Evolutionary conservation across 2,888 invertebrate genomes (phyloP), one percentile per base, ranked within the genome.

Genomic region (Blomia tropicalis): DNA sequence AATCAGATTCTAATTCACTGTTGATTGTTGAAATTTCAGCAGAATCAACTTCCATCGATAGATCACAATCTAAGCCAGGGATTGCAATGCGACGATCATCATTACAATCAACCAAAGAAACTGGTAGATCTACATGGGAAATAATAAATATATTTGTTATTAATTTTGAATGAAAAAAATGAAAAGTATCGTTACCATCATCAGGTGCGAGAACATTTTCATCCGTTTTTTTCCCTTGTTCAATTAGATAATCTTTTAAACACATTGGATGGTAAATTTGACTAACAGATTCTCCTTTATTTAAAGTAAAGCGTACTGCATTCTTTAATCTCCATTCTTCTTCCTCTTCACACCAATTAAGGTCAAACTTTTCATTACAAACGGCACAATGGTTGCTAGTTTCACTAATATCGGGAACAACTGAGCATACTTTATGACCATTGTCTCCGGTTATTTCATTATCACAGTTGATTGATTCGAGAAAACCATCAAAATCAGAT

Each of bases 291-390:
- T 56, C 29, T 56, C 36, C 56, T 14, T n/a, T n/a, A 23, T 54
- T 54, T 30, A 7, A 2, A n/a, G 2, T 30, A 31, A 3, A 56
- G 19, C 56, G n/a, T 17, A 77, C 71, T 0, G 93, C 89, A 72
- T 88, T 85, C 66, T 84, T 77, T 30, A 96, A 78, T 72, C 92
- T 89, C 98, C 98, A 99, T 72, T 91, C 93, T 74, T 99, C 98
- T 68, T 84, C 83, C 70, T 98, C 96, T 75, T 96, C 91, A 73
- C 93, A 87, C 77, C 87, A 98, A 77, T 89, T 93, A 74, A 89
- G 87, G 68, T 91, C 87, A 76, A 98, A 95, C 67, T 80, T 79
- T 76, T 98, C 96, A 17, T 84, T 83, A 75, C 96, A 98, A 59
- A 93, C 84, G 67, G 84, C 84, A 75, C 96, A 96, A 47, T 77